Percentiles rank a stretch among this genome's conserved stretches.
phyloP scores from a whole-genome alignment of 2,113 vertebrate genomes.

The Aythya baeri region DNA sequence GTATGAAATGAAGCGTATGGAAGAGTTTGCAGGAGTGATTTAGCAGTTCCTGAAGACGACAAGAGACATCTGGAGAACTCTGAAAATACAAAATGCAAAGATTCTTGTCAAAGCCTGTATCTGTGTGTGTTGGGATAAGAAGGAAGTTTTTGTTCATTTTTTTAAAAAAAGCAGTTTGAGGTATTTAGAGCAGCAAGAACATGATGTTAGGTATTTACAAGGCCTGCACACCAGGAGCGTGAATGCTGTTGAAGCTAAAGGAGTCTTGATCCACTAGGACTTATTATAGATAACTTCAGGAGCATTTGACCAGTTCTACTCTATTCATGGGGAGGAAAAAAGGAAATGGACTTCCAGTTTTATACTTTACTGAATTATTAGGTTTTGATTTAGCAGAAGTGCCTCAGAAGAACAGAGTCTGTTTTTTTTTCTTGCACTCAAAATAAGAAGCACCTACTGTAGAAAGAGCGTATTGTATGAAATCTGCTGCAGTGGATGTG shows the following conservation, averaged over 20 bases:
- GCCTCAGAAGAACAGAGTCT: not conserved
- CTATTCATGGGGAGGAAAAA: accelerated
- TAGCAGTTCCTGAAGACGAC: not conserved
- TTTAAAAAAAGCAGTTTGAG: not conserved
- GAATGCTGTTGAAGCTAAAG: not conserved
- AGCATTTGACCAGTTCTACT: not conserved
- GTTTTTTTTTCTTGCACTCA: not conserved
- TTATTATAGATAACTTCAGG: not conserved
- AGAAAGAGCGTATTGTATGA: accelerated
- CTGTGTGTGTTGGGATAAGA: accelerated
- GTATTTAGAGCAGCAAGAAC: not conserved
- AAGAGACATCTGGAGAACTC: not conserved
- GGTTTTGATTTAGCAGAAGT: not conserved
- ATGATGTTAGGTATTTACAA: not conserved
- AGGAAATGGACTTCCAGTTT: not conserved
- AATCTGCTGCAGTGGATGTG: not conserved
- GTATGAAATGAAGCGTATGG: not conserved
- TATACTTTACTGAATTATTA: not conserved
- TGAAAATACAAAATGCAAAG: accelerated
- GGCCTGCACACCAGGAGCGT: not conserved
- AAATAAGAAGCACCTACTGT: not conserved
- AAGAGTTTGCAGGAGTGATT: not conserved
- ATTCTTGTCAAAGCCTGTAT: not conserved
- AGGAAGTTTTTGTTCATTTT: not conserved
- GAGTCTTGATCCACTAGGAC: not conserved